Evolutionary conservation across 1,140 invertebrate species (phyloP).

Genomic region (Camponotus floridanus): DNA sequence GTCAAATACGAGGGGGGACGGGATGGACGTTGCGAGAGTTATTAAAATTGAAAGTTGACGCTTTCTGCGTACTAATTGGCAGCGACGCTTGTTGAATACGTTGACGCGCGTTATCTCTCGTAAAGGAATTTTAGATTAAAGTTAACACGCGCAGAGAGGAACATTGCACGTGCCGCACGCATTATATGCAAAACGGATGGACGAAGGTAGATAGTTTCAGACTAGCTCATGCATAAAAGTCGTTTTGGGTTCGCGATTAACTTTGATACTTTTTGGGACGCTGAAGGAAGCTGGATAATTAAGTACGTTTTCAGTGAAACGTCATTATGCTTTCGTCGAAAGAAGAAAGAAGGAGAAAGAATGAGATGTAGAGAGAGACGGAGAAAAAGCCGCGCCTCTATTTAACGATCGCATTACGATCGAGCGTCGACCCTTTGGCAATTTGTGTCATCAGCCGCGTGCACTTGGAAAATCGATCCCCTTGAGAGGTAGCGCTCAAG

Average conservation of each 20-base stretch:
- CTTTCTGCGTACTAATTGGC: slow-evolving; percentile 28
- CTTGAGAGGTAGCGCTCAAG: slow-evolving; percentile 81
- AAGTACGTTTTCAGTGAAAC: slow-evolving; percentile 22
- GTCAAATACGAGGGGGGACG: neutral
- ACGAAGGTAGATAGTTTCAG: slow-evolving; percentile 20
- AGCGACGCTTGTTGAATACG: slow-evolving; percentile 35
- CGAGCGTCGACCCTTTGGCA: slow-evolving; percentile 76
- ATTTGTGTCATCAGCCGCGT: slow-evolving; percentile 77
- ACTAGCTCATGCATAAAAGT: slow-evolving; percentile 44
- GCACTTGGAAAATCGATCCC: slow-evolving; percentile 83
- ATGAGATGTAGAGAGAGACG: neutral
- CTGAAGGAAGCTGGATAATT: slow-evolving; percentile 22
- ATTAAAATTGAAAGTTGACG: slow-evolving; percentile 39
- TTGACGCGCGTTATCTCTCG: slow-evolving; percentile 37
- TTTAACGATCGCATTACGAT: slow-evolving; percentile 74
- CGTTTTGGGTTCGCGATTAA: slow-evolving; percentile 43
- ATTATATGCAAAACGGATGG: slow-evolving; percentile 39
- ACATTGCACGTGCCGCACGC: slow-evolving; percentile 10
- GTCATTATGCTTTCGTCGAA: neutral
- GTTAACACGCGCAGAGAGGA: slow-evolving; percentile 31
- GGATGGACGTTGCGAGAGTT: neutral
- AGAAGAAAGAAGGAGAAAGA: neutral
- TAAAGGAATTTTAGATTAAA: slow-evolving; percentile 56
- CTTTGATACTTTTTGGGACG: slow-evolving; percentile 17
- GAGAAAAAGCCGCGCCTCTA: slow-evolving; percentile 65